Base-by-base conservation (phyloP, 35 echinoderm and acorn worm genomes). In the Acanthaster planci region DNA sequence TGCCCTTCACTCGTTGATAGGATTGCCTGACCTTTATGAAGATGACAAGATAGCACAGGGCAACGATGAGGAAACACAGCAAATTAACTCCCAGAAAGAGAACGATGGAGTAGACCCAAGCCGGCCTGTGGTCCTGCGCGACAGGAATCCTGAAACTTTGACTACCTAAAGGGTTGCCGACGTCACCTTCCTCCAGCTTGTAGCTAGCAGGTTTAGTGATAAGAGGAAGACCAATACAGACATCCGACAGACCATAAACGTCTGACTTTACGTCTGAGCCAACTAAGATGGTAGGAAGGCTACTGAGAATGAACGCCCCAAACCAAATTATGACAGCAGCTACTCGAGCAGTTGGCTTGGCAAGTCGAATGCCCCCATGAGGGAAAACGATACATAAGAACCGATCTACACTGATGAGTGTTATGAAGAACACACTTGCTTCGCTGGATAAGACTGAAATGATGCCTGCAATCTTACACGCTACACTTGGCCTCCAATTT, bases 401-500 rank as follows among this genome's bases (percentile, higher is more conserved):
- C 5, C 90, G 53, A 22, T 92, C 84, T 9, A 92, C 23, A 8
- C 84, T 81, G 2, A 92, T 86, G 8, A 92, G 52, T 8, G 90
- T 86, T 12, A 92, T 50, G 27, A 92, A 60, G 79, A 86, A 92
- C 10, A 92, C 84, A 9, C 84, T 68, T 16, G 77, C 77, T 60
- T 92, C 90, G 82, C 90, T 92, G n/a, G 90, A 92, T 0, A 92
- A 40, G 1, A 82, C 34, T 2, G 90, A 60, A 32, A 92, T 18
- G 55, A 92, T 81, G 18, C 84, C 84, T 2, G 78, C 78, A 18
- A 76, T 37, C 31, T 80, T 86, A 52, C 90, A 92, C 0, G 82
- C 2, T 0, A 16, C 34, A 10, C 76, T 67, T 9, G 22, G 26
- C 9, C 84, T 53, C 90, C 90, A 92, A 22, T 39, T 26, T 9